These are phyloP conservation scores for Taxidea taxus DNA, from an alignment of 2,113 vertebrate species.

Conservation along the genomic window DNA sequence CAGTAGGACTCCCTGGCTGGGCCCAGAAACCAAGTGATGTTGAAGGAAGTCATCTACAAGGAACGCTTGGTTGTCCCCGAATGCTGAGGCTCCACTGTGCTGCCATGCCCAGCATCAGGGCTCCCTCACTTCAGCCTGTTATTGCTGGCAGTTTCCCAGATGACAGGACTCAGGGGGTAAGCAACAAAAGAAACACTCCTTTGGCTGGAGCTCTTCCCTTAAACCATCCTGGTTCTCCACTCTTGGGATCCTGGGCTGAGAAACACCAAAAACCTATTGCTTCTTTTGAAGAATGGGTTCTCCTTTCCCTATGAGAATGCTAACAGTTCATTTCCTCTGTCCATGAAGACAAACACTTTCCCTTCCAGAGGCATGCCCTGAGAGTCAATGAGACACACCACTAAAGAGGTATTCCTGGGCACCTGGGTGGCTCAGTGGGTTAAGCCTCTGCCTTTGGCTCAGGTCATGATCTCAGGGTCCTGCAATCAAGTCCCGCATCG, in stretches of 20 bases:
- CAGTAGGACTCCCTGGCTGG: not conserved
- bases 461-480: too few relatives aligned
- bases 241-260: not conserved
- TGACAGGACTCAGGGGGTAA: not conserved
- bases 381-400: not conserved
- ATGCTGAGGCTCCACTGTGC: not conserved
- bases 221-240: not conserved
- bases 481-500: too few relatives aligned
- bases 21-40: not conserved
- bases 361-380: not conserved
- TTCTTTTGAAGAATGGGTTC: not conserved
- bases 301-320: not conserved
- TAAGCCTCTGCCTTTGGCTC: too few relatives aligned
- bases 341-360: not conserved
- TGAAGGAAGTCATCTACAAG: not conserved
- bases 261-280: not conserved
- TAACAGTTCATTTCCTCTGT: not conserved
- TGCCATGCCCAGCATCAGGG: not conserved
- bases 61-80: not conserved
- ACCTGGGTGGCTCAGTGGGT: too few relatives aligned
- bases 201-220: not conserved
- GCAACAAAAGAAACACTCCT: not conserved
- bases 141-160: not conserved
- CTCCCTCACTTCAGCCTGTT: not conserved
- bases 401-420: not conserved